These are phyloP conservation scores for Lota lota DNA, from an alignment of 2,113 vertebrate species.

Conservation along the genomic window DNA sequence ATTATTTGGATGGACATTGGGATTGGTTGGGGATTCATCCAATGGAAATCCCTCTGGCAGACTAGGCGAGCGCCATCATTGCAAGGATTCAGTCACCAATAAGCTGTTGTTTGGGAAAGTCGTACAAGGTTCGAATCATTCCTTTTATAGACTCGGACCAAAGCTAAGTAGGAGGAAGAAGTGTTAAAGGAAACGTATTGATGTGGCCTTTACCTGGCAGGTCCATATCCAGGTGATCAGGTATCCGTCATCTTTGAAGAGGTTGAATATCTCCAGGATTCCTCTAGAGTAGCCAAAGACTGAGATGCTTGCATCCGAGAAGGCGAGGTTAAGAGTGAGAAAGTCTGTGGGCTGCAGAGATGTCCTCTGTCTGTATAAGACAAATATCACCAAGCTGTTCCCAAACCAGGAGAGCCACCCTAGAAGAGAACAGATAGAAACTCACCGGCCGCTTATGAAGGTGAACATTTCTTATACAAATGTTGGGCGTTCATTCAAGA, in stretches of 20 bases:
- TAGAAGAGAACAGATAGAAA: constrained; percentile 41
- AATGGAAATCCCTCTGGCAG: too few species aligned
- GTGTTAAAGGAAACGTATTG: not conserved
- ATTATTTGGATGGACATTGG: too few species aligned
- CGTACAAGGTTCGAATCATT: not conserved
- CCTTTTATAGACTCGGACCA: not conserved
- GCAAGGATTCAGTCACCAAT: too few species aligned
- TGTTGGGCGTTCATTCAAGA: too few species aligned
- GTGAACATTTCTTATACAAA: not conserved
- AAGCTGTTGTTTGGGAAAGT: too few species aligned
- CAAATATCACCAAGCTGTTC: constrained; percentile 84
- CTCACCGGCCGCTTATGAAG: not conserved
- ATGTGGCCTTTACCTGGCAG: constrained; percentile 75
- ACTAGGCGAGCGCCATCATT: too few species aligned
- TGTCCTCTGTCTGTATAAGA: constrained; percentile 79
- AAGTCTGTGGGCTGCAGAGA: constrained; percentile 80
- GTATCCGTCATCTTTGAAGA: constrained; percentile 82
- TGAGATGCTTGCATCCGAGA: constrained; percentile 82
- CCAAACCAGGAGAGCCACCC: constrained; percentile 88
- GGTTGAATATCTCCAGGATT: constrained; percentile 83
- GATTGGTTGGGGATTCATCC: too few species aligned
- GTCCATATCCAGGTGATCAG: constrained; percentile 84
- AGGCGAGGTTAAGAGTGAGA: constrained; percentile 82
- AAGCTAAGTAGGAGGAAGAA: not conserved
- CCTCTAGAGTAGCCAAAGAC: constrained; percentile 84